Conservation (phyloP, 2,888 invertebrate species). For the Philhelius pedissequus region DNA sequence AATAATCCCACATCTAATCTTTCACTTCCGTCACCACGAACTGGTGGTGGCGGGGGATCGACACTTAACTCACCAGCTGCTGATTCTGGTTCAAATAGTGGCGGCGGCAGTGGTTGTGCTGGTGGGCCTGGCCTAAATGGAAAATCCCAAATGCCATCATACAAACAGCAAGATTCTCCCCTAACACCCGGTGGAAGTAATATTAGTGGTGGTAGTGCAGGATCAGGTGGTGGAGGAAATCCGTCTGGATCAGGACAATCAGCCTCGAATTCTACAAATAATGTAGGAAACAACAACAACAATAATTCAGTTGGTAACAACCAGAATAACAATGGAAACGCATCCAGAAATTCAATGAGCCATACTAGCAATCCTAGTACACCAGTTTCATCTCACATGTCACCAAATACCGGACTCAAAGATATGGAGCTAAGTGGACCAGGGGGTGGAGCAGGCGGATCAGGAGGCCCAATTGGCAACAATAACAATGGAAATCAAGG, state of each 20-base stretch:
- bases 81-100: slow-evolving; percentile 78
- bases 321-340: slow-evolving; percentile 57
- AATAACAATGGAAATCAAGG: slow-evolving; percentile 62
- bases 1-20: slow-evolving; percentile 86
- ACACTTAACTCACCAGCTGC: slow-evolving; percentile 85
- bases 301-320: slow-evolving; percentile 67
- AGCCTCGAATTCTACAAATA: slow-evolving; percentile 35
- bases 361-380: slow-evolving; percentile 86
- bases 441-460: slow-evolving; percentile 13
- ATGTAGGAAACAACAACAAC: slow-evolving; percentile 13
- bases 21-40: slow-evolving; percentile 86
- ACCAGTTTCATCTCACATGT: slow-evolving; percentile 83
- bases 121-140: slow-evolving; percentile 45
- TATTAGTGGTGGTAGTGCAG: slow-evolving; percentile 35
- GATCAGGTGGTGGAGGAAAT: slow-evolving; percentile 67
- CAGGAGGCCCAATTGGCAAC: slow-evolving; percentile 8
- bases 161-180: slow-evolving; percentile 82
- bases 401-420: slow-evolving; percentile 80
- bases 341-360: slow-evolving; percentile 77
- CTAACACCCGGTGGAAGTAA: slow-evolving; percentile 69
- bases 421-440: slow-evolving; percentile 73
- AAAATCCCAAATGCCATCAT: slow-evolving; percentile 74
- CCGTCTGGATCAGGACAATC: slow-evolving; percentile 37
- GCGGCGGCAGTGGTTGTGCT: neutral
- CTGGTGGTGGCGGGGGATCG: slow-evolving; percentile 79